A percentile compares a stretch with the other conserved stretches of the same genome.
phyloP scores from a whole-genome alignment of 2,888 invertebrate genomes.

The Cheilosia grossa region DNA sequence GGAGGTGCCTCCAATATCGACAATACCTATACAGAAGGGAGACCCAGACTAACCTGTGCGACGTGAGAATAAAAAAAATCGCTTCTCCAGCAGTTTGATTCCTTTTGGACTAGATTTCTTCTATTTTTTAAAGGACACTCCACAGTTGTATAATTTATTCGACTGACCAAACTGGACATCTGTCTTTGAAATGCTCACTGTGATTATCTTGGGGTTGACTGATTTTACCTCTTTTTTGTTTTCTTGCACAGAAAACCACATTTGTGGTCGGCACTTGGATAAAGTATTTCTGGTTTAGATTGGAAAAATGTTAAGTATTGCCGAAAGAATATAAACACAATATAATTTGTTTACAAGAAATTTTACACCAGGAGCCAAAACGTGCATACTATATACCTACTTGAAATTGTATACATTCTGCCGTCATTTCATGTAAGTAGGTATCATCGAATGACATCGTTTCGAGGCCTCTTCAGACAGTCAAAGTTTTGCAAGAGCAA shows the following conservation, averaged over 20 bases:
- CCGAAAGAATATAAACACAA: neutral
- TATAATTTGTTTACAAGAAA: neutral
- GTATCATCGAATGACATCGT: constrained; percentile 42
- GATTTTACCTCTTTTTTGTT: constrained; percentile 55
- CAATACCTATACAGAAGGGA: constrained; percentile 39
- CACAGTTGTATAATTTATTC: constrained; percentile 71
- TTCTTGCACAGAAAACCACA: constrained; percentile 22
- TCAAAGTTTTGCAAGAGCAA: constrained; percentile 45
- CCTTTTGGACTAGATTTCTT: constrained; percentile 60
- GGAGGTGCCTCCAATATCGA: constrained; percentile 38
- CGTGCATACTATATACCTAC: neutral
- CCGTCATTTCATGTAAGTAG: neutral
- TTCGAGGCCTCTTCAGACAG: constrained; percentile 50
- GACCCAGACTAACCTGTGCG: constrained; percentile 47
- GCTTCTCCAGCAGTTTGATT: constrained; percentile 49
- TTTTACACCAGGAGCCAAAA: neutral
- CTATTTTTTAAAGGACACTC: constrained; percentile 49
- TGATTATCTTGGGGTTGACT: constrained; percentile 74
- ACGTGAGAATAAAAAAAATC: constrained; percentile 23
- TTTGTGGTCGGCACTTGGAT: constrained; percentile 63
- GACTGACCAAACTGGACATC: constrained; percentile 73
- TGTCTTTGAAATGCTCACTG: constrained; percentile 71
- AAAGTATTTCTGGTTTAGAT: constrained; percentile 28
- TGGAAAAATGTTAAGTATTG: constrained; percentile 6
- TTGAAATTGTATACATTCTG: neutral